Base-by-base conservation (phyloP, 2,888 invertebrate species). In the Xylota segnis region DNA sequence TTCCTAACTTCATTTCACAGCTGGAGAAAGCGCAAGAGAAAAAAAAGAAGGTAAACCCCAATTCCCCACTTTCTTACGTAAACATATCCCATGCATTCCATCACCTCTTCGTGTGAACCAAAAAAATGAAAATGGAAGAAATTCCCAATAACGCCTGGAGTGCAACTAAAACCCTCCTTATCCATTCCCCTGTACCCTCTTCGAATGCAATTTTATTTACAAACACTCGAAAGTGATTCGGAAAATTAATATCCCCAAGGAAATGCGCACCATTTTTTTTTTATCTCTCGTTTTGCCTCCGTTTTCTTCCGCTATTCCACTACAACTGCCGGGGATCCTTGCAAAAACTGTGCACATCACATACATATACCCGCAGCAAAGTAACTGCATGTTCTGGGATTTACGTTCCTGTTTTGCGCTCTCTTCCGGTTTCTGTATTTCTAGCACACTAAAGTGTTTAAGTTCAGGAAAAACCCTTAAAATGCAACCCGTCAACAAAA, bases 231-330 rank as follows among this genome's bases (percentile, higher is more conserved):
- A 82, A 86, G 86, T 86, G 86, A 86, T 86, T 86, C 82, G 76
- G 86, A 77, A 82, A 86, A 86, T 86, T 82, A 86, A 86, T 86
- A 86, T 86, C 86, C 86, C 86, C 68, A 77, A 86, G 86, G 86
- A 86, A 86, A 82, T 86, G 86, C 82, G 86, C 81, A 68, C 23
- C 50, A 58, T 63, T 75, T 66, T 52, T 52, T 78, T 37, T 52
- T 47, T 59, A 14, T 63, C 43, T 29, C 16, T 68, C 66, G 14
- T 52, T 23, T 34, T 16, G 3, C 14, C 27, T 52, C 5, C 14
- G 10, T 18, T 54, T 59, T 43, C 43, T 70, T 66, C 12, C 52
- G 40, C 37, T 56, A 29, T 32, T 59, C 4, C 29, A 14, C 16
- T 59, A 9, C 32, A 14, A 54, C 12, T 63, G 27, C 70, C 54